Base-by-base conservation (phyloP, 2,797 vertebrate genomes). In the Gymnodraco acuticeps region DNA sequence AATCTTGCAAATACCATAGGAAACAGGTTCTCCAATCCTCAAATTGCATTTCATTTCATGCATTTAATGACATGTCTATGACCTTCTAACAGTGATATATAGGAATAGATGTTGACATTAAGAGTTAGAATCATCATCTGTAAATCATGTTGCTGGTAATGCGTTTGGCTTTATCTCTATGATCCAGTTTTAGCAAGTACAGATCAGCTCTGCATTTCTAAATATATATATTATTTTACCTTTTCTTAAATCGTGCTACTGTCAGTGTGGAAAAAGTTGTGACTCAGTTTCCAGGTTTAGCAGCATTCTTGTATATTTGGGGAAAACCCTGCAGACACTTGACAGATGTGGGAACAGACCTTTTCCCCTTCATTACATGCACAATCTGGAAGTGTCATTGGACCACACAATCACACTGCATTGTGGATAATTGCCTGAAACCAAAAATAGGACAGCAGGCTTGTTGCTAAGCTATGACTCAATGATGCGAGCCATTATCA, bases 401-500 rank as follows among this genome's bases (percentile, higher is more conserved):
- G 69, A 76, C 77, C 73, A 73, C 80, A 63, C 64, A 75, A 82
- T 78, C 88, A 76, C 75, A 80, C 61, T 71, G 81, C 76, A 83
- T 83, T 87, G 80, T 79, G 88, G 77, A 89, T 92, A 91, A 93
- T 90, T 88, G 88, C 83, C 88, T 87, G 83, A 83, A 88, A 88
- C 85, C 84, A 87, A 87, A 93, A 93, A 92, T 89, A 92, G 86
- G 74, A 80, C 86, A 62, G 77, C 76, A 73, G 73, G 80, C 86
- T 87, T 87, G 91, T 92, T 93, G 91, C 89, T 92, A 90, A 88
- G 89, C 84, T 88, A 84, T 89, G 88, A 90, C 82, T 90, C 90
- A 90, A 82, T 75, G 62, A 75, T 74, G 69, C 53, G 45, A 78
- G 77, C 77, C 83, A 86, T 86, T 83, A 89, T 87, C 76, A 78